Base-by-base conservation (phyloP, 2,888 invertebrate species). In the Rosalia funebris region DNA sequence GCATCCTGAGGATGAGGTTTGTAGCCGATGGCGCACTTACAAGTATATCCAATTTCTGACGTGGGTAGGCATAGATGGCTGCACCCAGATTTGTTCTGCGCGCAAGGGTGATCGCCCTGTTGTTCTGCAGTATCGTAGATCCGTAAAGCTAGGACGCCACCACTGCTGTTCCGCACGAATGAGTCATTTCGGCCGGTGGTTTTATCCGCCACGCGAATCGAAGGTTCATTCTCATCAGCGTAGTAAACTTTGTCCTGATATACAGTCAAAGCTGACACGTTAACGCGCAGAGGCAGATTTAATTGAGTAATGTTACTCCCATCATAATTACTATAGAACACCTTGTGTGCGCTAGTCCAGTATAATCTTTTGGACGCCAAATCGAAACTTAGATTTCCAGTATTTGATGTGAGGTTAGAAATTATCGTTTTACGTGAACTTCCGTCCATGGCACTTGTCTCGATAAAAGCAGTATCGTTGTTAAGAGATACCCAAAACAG, bases 21-120 rank as follows among this genome's bases (percentile, higher is more conserved):
- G 76, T 87, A 91, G 0, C 94, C 94, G 3, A 54, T 66, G 9
- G 93, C 91, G 81, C 95, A 95, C 71, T 85, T 86, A 77, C 95
- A 95, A 12, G 83, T 84, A 72, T 85, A 84, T 50, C 82, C 82
- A 0, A 77, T 82, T 10, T 75, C 71, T 0, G 88, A 85, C 14
- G 83, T 84, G 2, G 92, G 89, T 68, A 93, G 79, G 77, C 93
- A 93, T 2, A 93, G 82, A 77, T 93, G 92, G 62, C 88, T 85
- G 79, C 92, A 93, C 25, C 85, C 83, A 0, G 83, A 82, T 69
- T 85, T 84, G 64, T 85, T 83, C 9, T 74, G 66, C 36, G 85
- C 84, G 72, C 89, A 86, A 0, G 84, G 82, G 74, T 89, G 89
- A 0, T 79, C 81, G 37, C 86, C 86, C 69, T 79, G 83, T 81